Conservation (phyloP, 2,113 vertebrate species). For the Empidonax traillii region DNA sequence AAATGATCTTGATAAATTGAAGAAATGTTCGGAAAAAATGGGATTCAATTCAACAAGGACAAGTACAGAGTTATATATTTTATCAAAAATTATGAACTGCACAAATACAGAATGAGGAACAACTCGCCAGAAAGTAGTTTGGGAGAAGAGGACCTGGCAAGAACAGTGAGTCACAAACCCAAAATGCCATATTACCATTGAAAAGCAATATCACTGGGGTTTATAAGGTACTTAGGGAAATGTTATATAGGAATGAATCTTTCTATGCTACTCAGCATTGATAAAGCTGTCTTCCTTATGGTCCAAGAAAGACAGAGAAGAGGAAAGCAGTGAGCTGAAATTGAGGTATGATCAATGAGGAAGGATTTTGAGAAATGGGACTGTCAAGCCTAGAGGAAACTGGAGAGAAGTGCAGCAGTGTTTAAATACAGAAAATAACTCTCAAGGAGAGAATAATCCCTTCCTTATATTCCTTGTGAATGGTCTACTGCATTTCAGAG, state of each 20-base stretch:
- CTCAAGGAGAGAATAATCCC: background rate
- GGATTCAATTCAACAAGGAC: constrained; percentile 8
- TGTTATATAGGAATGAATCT: background rate
- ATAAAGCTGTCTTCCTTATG: background rate
- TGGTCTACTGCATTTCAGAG: background rate
- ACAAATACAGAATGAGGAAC: background rate
- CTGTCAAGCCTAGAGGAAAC: background rate
- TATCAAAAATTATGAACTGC: background rate
- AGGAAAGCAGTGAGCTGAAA: background rate
- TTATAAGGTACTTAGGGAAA: background rate
- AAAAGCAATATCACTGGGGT: background rate
- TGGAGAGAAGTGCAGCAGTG: background rate
- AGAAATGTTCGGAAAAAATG: constrained; percentile 27
- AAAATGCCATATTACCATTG: background rate
- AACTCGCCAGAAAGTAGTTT: background rate
- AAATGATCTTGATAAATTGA: constrained; percentile 37
- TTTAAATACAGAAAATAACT: background rate
- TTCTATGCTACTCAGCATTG: background rate
- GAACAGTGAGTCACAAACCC: background rate
- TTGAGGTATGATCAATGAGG: background rate
- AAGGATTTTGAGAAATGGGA: background rate
- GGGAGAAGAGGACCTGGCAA: background rate
- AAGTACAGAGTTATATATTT: constrained; percentile 1
- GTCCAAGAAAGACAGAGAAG: background rate
- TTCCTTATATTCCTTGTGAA: background rate